A percentile compares a stretch with the other conserved stretches of the same genome.
Conservation (phyloP, 2,888 invertebrate genomes). For the Phania funesta region DNA sequence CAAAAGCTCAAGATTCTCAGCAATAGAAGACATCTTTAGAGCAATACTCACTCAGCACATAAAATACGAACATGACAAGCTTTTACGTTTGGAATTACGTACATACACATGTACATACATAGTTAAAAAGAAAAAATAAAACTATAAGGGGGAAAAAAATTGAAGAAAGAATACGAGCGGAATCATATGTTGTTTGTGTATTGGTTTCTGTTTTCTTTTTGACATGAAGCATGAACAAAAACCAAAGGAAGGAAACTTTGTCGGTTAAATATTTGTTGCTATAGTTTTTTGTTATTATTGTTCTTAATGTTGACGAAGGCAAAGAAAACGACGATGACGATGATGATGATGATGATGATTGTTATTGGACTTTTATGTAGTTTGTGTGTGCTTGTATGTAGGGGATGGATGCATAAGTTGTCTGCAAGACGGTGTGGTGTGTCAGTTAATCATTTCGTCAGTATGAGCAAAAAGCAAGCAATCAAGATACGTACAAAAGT, state of each 20-base stretch:
- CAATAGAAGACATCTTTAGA: neutral
- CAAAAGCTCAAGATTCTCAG: neutral
- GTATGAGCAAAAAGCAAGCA: conserved; percentile 36
- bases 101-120: neutral
- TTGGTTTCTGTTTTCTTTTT: conserved; percentile 36
- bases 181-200: conserved; percentile 45
- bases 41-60: neutral
- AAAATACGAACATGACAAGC: conserved; percentile 49
- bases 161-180: neutral
- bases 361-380: conserved; percentile 19
- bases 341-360: conserved; percentile 12
- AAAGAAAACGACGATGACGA: conserved; percentile 30
- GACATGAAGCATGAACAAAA: conserved; percentile 23
- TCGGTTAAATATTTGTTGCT: conserved; percentile 52
- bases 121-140: too few species aligned
- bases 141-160: neutral
- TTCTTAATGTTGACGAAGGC: conserved; percentile 18
- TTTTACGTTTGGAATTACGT: conserved; percentile 51
- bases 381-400: neutral
- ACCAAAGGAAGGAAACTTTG: conserved; percentile 43
- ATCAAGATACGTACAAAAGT: conserved; percentile 44
- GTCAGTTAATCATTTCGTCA: conserved; percentile 15
- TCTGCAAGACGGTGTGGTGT: neutral
- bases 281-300: conserved; percentile 56
- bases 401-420: conserved; percentile 6